phyloP scores from a whole-genome alignment of 2,888 invertebrate genomes.

The Panzeria rudis region DNA sequence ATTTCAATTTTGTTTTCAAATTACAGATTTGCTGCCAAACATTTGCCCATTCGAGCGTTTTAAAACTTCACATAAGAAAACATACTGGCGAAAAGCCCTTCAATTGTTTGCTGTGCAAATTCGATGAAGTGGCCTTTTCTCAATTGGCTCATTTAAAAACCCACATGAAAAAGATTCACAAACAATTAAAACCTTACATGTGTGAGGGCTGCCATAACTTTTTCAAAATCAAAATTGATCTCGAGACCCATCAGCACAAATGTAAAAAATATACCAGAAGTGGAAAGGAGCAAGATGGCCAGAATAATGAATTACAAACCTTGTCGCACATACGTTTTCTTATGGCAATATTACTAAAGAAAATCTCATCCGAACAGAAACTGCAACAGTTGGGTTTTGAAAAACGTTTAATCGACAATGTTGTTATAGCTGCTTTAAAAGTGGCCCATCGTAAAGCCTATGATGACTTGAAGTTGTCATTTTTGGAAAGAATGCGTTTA shows the following conservation, averaged over 20 bases:
- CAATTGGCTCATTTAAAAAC: conserved; percentile 94
- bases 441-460: conserved; percentile 89
- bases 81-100: conserved; percentile 95
- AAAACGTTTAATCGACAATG: conserved; percentile 90
- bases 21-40: conserved; percentile 81
- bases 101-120: conserved; percentile 87
- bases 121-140: conserved; percentile 88
- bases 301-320: conserved; percentile 83
- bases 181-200: conserved; percentile 90
- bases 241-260: conserved; percentile 87
- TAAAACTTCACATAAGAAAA: conserved; percentile 91
- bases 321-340: conserved; percentile 91
- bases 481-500: conserved; percentile 87
- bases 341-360: conserved; percentile 91
- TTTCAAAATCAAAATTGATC: conserved; percentile 90
- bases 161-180: conserved; percentile 94
- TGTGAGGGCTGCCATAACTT: conserved; percentile 89
- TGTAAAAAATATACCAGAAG: conserved; percentile 79
- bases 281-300: conserved; percentile 71
- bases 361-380: conserved; percentile 92
- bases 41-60: conserved; percentile 93
- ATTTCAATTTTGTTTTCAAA: neutral
- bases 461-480: conserved; percentile 85
- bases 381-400: conserved; percentile 91
- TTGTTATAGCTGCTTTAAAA: conserved; percentile 90